phyloP scores from a whole-genome alignment of 2,888 invertebrate species.

The Pandemis cinnamomeana region DNA sequence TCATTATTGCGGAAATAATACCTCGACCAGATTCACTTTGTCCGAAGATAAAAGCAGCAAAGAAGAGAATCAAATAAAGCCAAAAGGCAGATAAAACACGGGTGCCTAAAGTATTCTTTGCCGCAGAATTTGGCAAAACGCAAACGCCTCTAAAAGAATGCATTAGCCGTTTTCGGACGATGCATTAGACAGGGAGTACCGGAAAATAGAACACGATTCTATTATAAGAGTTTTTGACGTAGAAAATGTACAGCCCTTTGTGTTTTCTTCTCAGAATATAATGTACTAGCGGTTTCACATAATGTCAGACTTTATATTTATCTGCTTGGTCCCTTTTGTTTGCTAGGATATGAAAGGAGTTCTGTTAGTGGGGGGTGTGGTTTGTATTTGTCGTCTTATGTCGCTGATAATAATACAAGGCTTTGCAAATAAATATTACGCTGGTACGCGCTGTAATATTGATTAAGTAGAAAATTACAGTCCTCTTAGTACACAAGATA shows the following conservation, averaged over 20 bases:
- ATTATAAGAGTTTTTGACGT: constrained; percentile 72
- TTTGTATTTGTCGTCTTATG: constrained; percentile 43
- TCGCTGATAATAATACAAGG: constrained; percentile 33
- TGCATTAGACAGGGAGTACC: constrained; percentile 48
- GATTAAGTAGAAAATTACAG: neutral
- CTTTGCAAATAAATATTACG: constrained; percentile 28
- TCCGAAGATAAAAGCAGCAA: neutral
- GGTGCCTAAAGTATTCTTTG: constrained; percentile 11
- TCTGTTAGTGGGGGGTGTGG: constrained; percentile 48
- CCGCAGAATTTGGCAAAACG: constrained; percentile 35
- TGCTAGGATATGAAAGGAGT: constrained; percentile 53
- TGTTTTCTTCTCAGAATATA: constrained; percentile 60
- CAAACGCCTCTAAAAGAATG: constrained; percentile 31
- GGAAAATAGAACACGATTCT: constrained; percentile 70
- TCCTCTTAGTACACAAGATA: neutral
- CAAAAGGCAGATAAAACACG: neutral
- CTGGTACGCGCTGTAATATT: neutral
- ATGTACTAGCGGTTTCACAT: constrained; percentile 63
- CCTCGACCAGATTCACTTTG: neutral
- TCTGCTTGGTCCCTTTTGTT: constrained; percentile 54
- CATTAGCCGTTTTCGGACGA: constrained; percentile 38
- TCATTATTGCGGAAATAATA: neutral
- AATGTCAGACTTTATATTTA: constrained; percentile 63
- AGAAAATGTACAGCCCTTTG: constrained; percentile 68
- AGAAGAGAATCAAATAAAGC: neutral